phyloP scores from a whole-genome alignment of 1,140 invertebrate genomes.

The Berghia stephanieae region DNA sequence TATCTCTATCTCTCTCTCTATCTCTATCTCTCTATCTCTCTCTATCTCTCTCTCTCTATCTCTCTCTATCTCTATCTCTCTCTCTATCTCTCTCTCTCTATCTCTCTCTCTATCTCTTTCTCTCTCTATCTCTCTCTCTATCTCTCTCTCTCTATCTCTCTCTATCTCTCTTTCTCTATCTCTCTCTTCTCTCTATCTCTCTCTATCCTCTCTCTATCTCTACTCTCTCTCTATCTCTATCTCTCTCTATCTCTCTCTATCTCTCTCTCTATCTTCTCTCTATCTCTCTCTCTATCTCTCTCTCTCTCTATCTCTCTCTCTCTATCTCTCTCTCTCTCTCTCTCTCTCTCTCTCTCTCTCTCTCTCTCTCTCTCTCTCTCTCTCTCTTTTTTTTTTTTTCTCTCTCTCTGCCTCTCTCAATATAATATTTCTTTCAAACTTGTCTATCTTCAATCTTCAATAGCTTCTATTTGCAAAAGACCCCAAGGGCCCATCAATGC shows the following conservation, averaged over 20 bases:
- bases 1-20: background rate
- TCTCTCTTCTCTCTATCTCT: too few species aligned
- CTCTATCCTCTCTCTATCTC: background rate
- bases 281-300: too few species aligned
- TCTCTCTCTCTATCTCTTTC: background rate
- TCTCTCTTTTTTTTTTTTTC: background rate
- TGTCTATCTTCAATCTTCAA: too few species aligned
- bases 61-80: background rate
- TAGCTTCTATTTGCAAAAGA: too few species aligned
- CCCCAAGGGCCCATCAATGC: too few species aligned
- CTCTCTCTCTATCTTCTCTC: too few species aligned
- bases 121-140: background rate
- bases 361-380: background rate
- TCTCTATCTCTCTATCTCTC: background rate
- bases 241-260: too few species aligned
- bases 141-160: background rate
- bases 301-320: too few species aligned
- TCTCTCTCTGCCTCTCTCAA: too few species aligned
- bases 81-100: too few species aligned
- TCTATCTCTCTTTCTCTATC: background rate
- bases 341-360: background rate
- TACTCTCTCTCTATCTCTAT: too few species aligned
- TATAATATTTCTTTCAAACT: too few species aligned
- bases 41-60: background rate
- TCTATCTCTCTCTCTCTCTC: background rate